phyloP scores from a whole-genome alignment of 2,797 vertebrate genomes.

The Sebastes aleutianus region DNA sequence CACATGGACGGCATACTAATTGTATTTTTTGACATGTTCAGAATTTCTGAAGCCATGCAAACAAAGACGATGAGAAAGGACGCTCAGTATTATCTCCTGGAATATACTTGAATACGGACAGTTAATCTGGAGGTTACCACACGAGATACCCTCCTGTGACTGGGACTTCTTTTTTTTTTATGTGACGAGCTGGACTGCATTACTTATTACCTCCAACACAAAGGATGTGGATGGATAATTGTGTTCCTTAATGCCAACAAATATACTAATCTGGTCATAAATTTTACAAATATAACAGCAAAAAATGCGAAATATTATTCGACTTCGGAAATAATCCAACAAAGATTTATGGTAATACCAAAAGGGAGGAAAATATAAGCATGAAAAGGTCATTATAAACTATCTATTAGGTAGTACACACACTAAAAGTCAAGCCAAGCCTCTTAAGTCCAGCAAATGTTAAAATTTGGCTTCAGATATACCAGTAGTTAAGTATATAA shows the following conservation, averaged over 20 bases:
- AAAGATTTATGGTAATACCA: neutral
- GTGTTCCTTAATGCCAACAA: neutral
- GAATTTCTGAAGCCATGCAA: conserved; percentile 66
- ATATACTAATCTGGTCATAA: neutral
- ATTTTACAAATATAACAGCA: neutral
- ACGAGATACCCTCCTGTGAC: conserved; percentile 5
- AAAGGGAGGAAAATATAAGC: neutral
- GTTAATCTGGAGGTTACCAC: conserved; percentile 7
- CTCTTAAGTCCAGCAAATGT: neutral
- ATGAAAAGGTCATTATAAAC: neutral
- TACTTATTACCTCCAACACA: conserved; percentile 28
- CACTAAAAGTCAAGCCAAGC: neutral
- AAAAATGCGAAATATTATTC: neutral
- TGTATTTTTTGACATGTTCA: conserved; percentile 54
- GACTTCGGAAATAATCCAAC: neutral
- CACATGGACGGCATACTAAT: conserved; percentile 54
- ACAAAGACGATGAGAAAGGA: conserved; percentile 50
- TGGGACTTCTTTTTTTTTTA: conserved; percentile 14
- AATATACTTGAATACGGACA: conserved; percentile 80
- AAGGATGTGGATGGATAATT: conserved; percentile 3
- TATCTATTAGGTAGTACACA: neutral
- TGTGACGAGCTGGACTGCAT: conserved; percentile 49
- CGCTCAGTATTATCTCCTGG: conserved; percentile 76
- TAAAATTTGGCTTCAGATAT: neutral
- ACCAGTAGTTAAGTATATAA: neutral